These are phyloP conservation scores for Pongo pygmaeus DNA, from an alignment of 2,113 vertebrate genomes.

Conservation along the genomic window DNA sequence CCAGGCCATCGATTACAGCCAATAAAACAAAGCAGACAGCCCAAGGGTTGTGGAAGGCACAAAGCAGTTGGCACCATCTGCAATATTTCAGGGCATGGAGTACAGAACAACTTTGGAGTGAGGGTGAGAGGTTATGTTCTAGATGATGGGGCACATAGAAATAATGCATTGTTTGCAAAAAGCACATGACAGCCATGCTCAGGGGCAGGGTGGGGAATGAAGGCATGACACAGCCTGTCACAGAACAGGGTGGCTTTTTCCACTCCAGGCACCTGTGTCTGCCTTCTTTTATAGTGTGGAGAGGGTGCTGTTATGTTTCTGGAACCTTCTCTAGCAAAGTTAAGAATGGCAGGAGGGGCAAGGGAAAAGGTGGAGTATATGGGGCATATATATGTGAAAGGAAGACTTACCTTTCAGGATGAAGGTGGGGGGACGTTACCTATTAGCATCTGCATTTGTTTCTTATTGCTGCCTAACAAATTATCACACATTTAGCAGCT, in stretches of 20 bases:
- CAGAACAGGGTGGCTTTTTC: not conserved
- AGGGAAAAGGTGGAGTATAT: not conserved
- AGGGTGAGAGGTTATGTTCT: not conserved
- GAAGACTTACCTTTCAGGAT: not conserved
- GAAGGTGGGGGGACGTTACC: not conserved
- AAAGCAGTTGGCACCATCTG: not conserved
- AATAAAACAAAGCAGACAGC: conserved; percentile 24
- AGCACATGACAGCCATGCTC: not conserved
- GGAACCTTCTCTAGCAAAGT: conserved; percentile 10
- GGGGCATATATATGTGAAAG: not conserved
- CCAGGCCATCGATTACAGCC: conserved; percentile 27
- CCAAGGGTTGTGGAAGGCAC: not conserved
- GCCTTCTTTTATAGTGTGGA: not conserved
- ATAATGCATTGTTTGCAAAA: conserved; percentile 39
- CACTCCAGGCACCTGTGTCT: not conserved
- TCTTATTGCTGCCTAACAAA: not conserved
- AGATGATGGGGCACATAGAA: not conserved
- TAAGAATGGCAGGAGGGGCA: not conserved
- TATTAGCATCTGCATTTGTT: not conserved
- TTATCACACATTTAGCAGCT: not conserved
- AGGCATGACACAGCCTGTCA: not conserved
- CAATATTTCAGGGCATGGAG: conserved; percentile 11
- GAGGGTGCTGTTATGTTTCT: not conserved
- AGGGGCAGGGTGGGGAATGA: not conserved
- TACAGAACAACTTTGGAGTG: not conserved